These are phyloP conservation scores for Xiphophorus couchianus DNA, from an alignment of 2,113 vertebrate genomes.

Conservation along the genomic window DNA sequence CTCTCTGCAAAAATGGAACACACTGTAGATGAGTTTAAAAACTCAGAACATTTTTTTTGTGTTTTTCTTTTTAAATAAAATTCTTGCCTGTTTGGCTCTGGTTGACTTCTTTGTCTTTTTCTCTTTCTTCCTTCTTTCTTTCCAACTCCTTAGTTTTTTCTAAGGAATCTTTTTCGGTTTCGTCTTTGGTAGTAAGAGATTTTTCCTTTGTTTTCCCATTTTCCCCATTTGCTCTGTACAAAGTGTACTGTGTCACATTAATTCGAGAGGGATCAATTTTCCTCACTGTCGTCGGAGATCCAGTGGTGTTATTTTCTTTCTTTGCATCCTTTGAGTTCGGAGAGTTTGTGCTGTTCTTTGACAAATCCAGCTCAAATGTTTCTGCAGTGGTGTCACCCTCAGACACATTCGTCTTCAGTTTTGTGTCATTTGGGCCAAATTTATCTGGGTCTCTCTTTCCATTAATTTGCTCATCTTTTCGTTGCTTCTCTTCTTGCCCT, in stretches of 20 bases:
- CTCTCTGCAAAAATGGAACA: constrained; percentile 73
- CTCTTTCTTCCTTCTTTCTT: constrained; percentile 47
- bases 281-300: constrained; percentile 15
- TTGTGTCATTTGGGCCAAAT: constrained; percentile 72
- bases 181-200: constrained; percentile 20
- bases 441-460: constrained; percentile 56
- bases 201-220: constrained; percentile 41
- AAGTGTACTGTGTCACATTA: constrained; percentile 64
- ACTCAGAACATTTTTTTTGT: not conserved
- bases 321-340: constrained; percentile 50
- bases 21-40: not conserved
- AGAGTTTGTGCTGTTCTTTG: constrained; percentile 55
- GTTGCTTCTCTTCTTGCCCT: constrained; percentile 67
- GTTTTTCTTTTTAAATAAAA: not conserved
- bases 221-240: constrained; percentile 56
- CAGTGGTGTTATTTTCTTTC: constrained; percentile 46
- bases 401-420: constrained; percentile 33
- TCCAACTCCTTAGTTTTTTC: constrained; percentile 52
- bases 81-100: constrained; percentile 70
- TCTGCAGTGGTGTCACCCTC: constrained; percentile 61
- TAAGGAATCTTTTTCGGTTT: constrained; percentile 10
- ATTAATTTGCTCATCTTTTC: constrained; percentile 70
- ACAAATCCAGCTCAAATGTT: constrained; percentile 53
- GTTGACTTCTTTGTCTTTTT: constrained; percentile 70
- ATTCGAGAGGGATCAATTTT: constrained; percentile 37